Conservation (phyloP, 2,113 vertebrate species). For the Heterotilapia buettikoferi region DNA sequence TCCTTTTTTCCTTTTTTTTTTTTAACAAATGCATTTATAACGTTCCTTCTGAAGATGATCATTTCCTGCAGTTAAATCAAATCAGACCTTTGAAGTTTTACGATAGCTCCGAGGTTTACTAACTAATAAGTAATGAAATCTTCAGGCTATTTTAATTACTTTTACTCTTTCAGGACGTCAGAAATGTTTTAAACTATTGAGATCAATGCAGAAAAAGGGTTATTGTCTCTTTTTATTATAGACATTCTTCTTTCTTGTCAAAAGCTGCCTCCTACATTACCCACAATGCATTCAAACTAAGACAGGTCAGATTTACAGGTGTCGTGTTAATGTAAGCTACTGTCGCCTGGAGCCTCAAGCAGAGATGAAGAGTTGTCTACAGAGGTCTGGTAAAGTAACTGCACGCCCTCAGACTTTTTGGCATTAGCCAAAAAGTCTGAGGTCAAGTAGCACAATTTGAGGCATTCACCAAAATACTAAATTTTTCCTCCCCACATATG, state of each 20-base stretch:
- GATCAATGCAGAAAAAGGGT: not conserved
- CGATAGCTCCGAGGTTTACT: not conserved
- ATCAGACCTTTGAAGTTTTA: not conserved
- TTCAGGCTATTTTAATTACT: not conserved
- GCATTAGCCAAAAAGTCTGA: no score
- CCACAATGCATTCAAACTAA: not conserved
- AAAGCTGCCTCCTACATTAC: not conserved
- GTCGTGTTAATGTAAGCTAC: not conserved
- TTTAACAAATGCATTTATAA: not conserved
- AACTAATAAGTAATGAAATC: not conserved
- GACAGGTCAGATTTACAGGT: not conserved
- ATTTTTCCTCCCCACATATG: not conserved
- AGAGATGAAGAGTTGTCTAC: not conserved
- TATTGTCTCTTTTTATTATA: not conserved
- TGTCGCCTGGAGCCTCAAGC: not conserved
- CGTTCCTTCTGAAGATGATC: not conserved
- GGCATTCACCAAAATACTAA: not conserved
- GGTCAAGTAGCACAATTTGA: not conserved
- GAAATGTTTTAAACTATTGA: not conserved
- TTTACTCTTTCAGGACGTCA: not conserved
- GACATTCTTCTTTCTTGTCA: not conserved
- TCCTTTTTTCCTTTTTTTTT: not conserved
- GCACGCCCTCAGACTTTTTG: not conserved
- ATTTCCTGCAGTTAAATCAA: not conserved
- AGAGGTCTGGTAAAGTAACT: not conserved